Evolutionary conservation across 2,888 invertebrate species (phyloP), one percentile per base, ranked within the genome.

Genomic region (Ommatoiulus sabulosus): DNA sequence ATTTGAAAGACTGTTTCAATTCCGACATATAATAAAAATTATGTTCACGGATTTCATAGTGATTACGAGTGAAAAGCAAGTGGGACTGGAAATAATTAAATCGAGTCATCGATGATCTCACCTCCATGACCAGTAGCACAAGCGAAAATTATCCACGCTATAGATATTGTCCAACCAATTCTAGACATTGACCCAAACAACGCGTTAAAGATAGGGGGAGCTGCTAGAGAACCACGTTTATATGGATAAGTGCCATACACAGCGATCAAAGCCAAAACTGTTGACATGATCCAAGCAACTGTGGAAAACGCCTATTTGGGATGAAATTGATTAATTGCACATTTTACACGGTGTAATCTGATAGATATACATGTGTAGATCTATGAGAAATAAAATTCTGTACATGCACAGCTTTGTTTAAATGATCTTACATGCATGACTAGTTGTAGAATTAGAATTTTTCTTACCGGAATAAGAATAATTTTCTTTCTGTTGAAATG

Each of bases 91-190:
- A 48, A 7, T 48, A 48, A 48, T 48, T 48, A 12, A 52, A 52
- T 35, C 35, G 0, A 35, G 35, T 35, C 35, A 35, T 35, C 35
- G 35, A 35, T 35, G 12, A 12, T 52, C 52, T 52, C 17, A 86
- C 86, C 86, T 44, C 86, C 86, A 44, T 86, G 24, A 44, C 44
- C 86, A 86, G n/a, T 35, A 24, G n/a, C 44, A 86, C 86, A 86
- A 10, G 44, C 44, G 5, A 86, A 86, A 44, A 86, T 86, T 5
- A 86, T 86, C 86, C 86, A 86, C 2, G 44, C 43, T 24, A 86
- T 44, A 15, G 10, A 17, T 24, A 44, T 24, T 12, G 44, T 44
- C 86, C 86, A 86, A 10, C 2, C 10, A 10, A 44, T 10, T 44
- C 86, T 35, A 12, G 44, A 43, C 12, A 86, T 10, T 15, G 44